Base-by-base conservation (phyloP, 2,113 vertebrate species). In the Pachyramphus minor region DNA sequence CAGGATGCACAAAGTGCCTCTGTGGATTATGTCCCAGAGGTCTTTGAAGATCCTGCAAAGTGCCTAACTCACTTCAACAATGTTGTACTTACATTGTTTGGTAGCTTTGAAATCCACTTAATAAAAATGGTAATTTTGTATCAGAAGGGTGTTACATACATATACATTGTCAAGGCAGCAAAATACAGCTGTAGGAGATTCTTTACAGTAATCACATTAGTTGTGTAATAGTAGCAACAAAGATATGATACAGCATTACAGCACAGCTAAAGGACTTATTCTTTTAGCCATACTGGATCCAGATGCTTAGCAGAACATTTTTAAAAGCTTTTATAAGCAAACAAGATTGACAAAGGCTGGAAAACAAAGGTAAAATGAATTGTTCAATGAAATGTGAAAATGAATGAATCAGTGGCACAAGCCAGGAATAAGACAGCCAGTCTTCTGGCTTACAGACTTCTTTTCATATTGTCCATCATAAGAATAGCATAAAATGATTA, bases 321-420 rank as follows among this genome's bases (percentile, higher is more conserved):
- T 78, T 67, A 67, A 10, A 23, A 75, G 56, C 28, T 84, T 94
- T 89, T 35, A 58, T 74, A 75, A 77, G 27, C 28, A 74, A 89
- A 66, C 1, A 80, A 66, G 41, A 69, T 69, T 86, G 45, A 64
- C 53, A 63, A 89, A 66, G 64, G 39, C 23, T 81, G 25, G 37
- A 55, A 87, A 94, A 86, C 45, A 92, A 84, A 87, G 50, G 64
- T 89, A 67, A 81, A 90, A n/a, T n/a, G n/a, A n/a, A n/a, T n/a
- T n/a, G n/a, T n/a, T n/a, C n/a, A n/a, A n/a, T n/a, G n/a, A n/a
- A n/a, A n/a, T n/a, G n/a, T n/a, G n/a, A n/a, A n/a, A n/a, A n/a
- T n/a, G n/a, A n/a, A n/a, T n/a, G n/a, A n/a, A n/a, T 44, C 67
- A 74, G 42, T 42, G 63, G 20, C 76, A 84, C 25, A 58, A 86